Percentiles rank a stretch among this genome's conserved stretches.
Evolutionary conservation across 2,797 vertebrate species (phyloP).

Genomic region (Australoheros facetus): DNA sequence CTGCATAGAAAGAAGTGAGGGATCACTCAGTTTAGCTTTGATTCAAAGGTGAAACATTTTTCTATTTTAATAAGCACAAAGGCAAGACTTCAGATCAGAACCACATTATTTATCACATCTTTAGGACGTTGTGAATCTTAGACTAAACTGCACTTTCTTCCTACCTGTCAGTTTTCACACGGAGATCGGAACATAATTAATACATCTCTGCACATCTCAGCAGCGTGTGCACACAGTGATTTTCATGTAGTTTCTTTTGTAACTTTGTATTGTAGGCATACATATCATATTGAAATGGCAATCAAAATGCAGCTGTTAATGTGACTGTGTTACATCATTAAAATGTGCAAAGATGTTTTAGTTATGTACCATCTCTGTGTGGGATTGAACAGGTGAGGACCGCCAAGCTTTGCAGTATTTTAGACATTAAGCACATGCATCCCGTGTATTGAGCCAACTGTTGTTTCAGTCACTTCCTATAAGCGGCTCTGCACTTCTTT

Average conservation of each 20-base stretch:
- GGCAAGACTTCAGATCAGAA: background rate
- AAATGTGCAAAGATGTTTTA: background rate
- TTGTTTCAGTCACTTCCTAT: slow-evolving; percentile 12
- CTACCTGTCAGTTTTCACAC: background rate
- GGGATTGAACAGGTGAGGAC: slow-evolving; percentile 21
- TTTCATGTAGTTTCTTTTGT: background rate
- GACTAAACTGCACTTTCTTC: background rate
- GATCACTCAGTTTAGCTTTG: background rate
- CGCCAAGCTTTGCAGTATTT: background rate
- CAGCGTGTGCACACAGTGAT: background rate
- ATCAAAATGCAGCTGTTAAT: background rate
- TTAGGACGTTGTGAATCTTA: background rate
- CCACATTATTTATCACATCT: no score
- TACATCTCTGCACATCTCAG: background rate
- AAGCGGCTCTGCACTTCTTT: slow-evolving; percentile 40
- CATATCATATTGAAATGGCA: background rate
- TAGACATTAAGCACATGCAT: background rate
- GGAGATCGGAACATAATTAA: background rate
- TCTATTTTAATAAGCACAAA: slow-evolving; percentile 33
- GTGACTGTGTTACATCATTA: background rate
- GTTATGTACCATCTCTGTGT: background rate
- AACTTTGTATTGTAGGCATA: background rate
- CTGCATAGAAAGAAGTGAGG: slow-evolving; percentile 39
- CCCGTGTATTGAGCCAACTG: slow-evolving; percentile 19
- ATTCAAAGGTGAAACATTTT: slow-evolving; percentile 4